phyloP scores from a whole-genome alignment of 2,113 vertebrate species.

The Hylia prasina region DNA sequence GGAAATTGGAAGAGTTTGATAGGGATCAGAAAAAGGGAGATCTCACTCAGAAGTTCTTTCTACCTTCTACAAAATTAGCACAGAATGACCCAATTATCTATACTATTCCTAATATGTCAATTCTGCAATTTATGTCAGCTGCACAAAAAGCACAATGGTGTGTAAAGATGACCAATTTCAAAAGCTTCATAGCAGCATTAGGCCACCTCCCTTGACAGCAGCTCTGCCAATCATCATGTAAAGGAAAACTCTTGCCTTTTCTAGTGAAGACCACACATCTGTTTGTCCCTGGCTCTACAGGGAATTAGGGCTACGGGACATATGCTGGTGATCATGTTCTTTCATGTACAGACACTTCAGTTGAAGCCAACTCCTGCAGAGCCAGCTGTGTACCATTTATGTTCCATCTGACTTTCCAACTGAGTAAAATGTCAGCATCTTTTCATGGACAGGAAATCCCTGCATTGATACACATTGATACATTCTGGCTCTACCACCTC shows the following conservation, averaged over 20 bases:
- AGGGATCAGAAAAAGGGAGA: background rate
- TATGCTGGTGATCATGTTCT: fast-evolving
- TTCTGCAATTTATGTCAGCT: background rate
- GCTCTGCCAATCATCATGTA: background rate
- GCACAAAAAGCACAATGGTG: background rate
- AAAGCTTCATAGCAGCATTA: background rate
- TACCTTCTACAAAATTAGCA: background rate
- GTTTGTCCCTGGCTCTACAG: background rate
- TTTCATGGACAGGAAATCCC: background rate
- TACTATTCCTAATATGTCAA: background rate
- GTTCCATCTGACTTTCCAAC: background rate
- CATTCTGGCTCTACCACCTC: background rate
- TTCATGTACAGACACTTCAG: background rate
- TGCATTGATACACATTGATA: background rate
- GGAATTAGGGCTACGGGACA: background rate
- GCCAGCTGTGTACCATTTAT: background rate
- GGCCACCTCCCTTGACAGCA: background rate
- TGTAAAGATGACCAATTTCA: background rate
- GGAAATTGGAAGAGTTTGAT: fast-evolving
- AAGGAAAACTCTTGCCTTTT: background rate
- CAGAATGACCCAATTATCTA: background rate
- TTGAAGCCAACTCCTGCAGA: background rate
- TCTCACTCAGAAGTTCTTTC: background rate
- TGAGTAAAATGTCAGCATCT: background rate
- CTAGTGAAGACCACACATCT: background rate